A percentile compares a stretch with the other conserved stretches of the same genome.
phyloP scores from a whole-genome alignment of 2,113 vertebrate genomes.

The Mus spicilegus region DNA sequence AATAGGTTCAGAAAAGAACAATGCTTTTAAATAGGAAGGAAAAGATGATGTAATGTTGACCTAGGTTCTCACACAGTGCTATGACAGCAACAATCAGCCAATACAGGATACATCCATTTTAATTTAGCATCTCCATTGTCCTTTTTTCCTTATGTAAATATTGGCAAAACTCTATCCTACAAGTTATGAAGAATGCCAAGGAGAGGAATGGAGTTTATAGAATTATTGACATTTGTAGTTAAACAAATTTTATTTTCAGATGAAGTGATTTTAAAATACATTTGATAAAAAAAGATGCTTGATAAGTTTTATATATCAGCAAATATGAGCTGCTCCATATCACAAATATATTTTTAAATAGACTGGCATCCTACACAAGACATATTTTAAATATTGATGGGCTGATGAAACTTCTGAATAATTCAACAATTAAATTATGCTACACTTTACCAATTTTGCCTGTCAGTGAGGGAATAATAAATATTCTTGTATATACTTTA shows the following conservation, averaged over 20 bases:
- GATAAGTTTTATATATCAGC: slow-evolving; percentile 43
- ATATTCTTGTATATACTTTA: slow-evolving; percentile 61
- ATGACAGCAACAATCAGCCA: neutral
- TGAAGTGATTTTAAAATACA: slow-evolving; percentile 44
- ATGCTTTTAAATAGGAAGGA: neutral
- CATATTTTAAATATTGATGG: slow-evolving; percentile 78
- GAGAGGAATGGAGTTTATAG: neutral
- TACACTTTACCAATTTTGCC: slow-evolving; percentile 45
- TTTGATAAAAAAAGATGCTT: slow-evolving; percentile 56
- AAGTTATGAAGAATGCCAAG: neutral
- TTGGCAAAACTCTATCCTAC: neutral
- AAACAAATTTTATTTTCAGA: slow-evolving; percentile 48
- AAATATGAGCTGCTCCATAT: neutral
- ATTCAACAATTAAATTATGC: slow-evolving; percentile 77
- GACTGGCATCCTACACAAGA: slow-evolving; percentile 26
- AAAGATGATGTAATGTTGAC: neutral
- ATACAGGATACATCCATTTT: neutral
- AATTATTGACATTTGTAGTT: slow-evolving; percentile 8
- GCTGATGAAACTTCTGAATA: slow-evolving; percentile 86
- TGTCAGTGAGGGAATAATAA: slow-evolving; percentile 58
- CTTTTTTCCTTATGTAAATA: slow-evolving; percentile 9
- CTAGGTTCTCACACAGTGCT: neutral
- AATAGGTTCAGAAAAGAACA: neutral
- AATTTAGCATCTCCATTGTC: neutral
- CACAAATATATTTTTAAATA: slow-evolving; percentile 51